Conservation (phyloP, 2,888 invertebrate genomes). For the Ormyrus nitidulus region DNA sequence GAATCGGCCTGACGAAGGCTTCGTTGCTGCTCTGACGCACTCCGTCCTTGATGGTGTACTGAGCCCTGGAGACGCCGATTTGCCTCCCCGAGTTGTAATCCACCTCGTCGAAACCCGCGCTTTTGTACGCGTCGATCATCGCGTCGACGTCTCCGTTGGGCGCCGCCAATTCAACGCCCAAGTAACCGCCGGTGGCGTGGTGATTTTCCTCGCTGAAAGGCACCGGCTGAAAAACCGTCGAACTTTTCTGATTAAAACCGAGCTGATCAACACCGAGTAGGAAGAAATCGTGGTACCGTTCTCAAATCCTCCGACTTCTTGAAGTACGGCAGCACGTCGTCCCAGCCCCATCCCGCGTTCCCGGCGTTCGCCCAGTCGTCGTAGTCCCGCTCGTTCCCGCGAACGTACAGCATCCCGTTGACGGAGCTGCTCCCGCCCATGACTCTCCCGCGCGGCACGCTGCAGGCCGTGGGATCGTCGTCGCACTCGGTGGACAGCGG, state of each 20-base stretch:
- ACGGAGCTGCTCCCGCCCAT: constrained; percentile 38
- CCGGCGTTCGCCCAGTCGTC: constrained; percentile 19
- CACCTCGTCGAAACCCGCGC: too few species aligned
- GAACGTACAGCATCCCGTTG: constrained; percentile 29
- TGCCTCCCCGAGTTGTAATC: too few species aligned
- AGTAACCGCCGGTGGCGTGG: neutral
- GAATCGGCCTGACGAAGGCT: constrained; percentile 2
- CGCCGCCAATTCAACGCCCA: neutral
- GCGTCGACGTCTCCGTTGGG: neutral
- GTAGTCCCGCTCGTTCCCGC: constrained; percentile 27
- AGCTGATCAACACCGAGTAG: too few species aligned
- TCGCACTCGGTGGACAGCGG: constrained; percentile 12
- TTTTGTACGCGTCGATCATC: neutral
- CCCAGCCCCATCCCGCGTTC: constrained; percentile 7
- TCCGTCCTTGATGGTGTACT: too few species aligned
- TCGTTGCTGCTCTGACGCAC: too few species aligned
- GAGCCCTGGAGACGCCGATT: too few species aligned
- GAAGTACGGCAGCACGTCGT: constrained; percentile 19
- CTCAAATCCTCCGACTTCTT: constrained; percentile 20
- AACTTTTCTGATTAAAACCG: too few species aligned
- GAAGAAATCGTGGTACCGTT: too few species aligned
- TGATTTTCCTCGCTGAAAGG: neutral
- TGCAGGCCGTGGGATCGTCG: neutral
- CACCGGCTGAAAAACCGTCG: neutral
- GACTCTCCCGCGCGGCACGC: constrained; percentile 40